These are phyloP conservation scores for Prostheceraeus crozeri DNA, from an alignment of 2,888 invertebrate species.

Conservation along the genomic window DNA sequence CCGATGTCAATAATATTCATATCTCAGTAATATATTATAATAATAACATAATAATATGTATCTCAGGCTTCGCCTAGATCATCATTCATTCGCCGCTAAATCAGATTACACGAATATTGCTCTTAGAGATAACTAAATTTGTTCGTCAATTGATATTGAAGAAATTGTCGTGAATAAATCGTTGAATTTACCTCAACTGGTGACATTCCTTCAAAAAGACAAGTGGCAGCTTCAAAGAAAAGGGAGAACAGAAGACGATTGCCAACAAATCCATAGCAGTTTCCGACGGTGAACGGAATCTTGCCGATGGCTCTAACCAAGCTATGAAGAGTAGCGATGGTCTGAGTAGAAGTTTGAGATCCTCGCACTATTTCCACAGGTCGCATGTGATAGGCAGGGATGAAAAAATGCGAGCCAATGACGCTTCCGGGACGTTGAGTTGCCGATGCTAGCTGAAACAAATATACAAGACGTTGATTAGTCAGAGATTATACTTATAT, in stretches of 20 bases:
- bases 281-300: constrained; percentile 49
- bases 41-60: too few relatives aligned
- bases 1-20: too few relatives aligned
- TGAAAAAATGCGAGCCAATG: constrained; percentile 57
- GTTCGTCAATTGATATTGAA: too few relatives aligned
- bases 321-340: constrained; percentile 55
- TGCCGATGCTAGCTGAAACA: constrained; percentile 50
- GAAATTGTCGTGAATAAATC: too few relatives aligned
- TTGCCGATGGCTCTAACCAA: constrained; percentile 53
- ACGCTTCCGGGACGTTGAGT: constrained; percentile 50
- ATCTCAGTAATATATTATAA: too few relatives aligned
- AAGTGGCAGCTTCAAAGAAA: constrained; percentile 9
- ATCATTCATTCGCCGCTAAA: too few relatives aligned
- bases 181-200: too few relatives aligned
- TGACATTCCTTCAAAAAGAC: neutral
- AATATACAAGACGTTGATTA: too few relatives aligned
- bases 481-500: constrained; percentile 34
- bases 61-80: too few relatives aligned
- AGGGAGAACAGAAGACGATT: constrained; percentile 45
- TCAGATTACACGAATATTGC: too few relatives aligned
- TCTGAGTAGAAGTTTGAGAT: constrained; percentile 48
- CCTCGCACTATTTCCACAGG: constrained; percentile 54
- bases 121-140: too few relatives aligned
- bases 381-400: constrained; percentile 54
- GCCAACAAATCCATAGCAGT: constrained; percentile 49